Evolutionary conservation across 1,140 invertebrate species (phyloP), one percentile per base, ranked within the genome.

Genomic region (Vanessa tameamea): DNA sequence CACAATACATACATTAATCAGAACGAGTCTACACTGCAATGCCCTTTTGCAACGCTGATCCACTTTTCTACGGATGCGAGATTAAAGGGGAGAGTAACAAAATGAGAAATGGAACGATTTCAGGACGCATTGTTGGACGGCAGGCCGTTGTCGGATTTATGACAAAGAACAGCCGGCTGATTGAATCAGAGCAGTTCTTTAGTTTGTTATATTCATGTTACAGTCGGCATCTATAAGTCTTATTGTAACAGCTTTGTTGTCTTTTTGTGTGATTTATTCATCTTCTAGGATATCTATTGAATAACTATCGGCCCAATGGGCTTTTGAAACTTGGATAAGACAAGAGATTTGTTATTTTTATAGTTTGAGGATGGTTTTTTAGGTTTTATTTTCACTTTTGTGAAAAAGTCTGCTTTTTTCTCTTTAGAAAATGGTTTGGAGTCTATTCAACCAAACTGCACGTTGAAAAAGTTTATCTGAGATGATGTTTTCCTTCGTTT

Each of bases 31-130:
- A 86, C 85, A 86, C 86, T 87, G 89, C 88, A 87, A 85, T 88
- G 89, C 84, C 87, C 87, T 88, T 91, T 91, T 89, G 86, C 89
- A 89, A 86, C 86, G 84, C 82, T 90, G 90, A 92, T 91, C 89
- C 89, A 92, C 89, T 92, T 92, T 92, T 88, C 86, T 91, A 91
- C 87, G 89, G 91, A 87, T 90, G 89, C 91, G 87, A 91, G 91
- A 92, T 92, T 92, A 92, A 92, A 92, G 89, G 89, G 89, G 91
- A 90, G 84, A 87, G 88, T 91, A 92, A 89, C 89, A 92, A 92
- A 92, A 92, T 91, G 91, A 91, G 91, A 91, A 92, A 92, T 92
- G 91, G 86, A 91, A 91, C 90, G 88, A 92, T 92, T 91, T 91
- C 87, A 90, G 87, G 86, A 89, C 87, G 89, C 85, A 92, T 91